phyloP scores from a whole-genome alignment of 2,797 vertebrate genomes.

The Myotis myotis region DNA sequence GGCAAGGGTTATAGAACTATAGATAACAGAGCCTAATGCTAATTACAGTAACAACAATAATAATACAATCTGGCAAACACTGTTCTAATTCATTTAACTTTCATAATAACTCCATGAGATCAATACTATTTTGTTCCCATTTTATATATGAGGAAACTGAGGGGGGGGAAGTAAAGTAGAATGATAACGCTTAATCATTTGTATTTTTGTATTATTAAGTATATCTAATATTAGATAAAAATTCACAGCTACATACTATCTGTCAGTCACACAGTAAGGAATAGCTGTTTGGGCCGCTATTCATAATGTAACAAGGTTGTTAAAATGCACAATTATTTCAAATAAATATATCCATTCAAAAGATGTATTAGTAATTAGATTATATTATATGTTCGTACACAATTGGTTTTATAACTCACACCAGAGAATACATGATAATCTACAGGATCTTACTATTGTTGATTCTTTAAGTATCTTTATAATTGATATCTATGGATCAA shows the following conservation, averaged over 20 bases:
- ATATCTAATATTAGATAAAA: neutral
- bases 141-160: neutral
- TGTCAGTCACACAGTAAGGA: neutral
- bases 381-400: neutral
- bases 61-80: neutral
- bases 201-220: neutral
- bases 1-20: neutral
- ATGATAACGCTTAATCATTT: neutral
- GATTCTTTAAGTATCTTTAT: neutral
- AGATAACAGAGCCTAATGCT: neutral
- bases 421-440: neutral
- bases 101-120: neutral
- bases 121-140: neutral
- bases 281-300: neutral
- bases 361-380: neutral
- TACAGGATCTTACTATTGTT: neutral
- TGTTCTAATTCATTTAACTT: neutral
- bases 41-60: neutral
- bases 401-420: slow-evolving; percentile 14
- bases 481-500: neutral
- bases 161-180: neutral
- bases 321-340: neutral
- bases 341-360: neutral
- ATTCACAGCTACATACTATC: neutral
- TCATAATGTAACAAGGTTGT: neutral